These are phyloP conservation scores for Macropus fuliginosus DNA, from an alignment of 2,797 vertebrate species.

Conservation along the genomic window DNA sequence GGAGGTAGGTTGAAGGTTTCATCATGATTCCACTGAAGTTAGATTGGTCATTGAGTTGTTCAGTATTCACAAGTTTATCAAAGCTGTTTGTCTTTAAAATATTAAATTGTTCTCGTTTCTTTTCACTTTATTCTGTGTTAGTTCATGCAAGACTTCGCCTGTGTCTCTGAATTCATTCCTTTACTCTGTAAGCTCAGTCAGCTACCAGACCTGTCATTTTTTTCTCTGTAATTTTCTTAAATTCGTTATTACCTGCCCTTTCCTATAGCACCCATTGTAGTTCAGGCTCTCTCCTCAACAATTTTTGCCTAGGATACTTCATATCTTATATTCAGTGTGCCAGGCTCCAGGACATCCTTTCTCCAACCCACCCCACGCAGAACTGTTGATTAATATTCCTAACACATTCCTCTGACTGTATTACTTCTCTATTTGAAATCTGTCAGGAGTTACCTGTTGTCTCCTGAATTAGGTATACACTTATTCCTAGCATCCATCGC, in stretches of 20 bases:
- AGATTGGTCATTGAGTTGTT: background rate
- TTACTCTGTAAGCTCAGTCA: background rate
- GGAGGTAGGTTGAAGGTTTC: background rate
- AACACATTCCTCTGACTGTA: background rate
- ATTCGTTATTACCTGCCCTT: too few relatives aligned
- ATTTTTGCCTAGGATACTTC: background rate
- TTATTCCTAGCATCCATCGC: background rate
- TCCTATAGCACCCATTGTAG: background rate
- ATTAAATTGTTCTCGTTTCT: background rate
- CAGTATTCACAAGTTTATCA: background rate
- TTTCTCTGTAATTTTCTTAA: background rate
- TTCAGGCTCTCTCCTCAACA: background rate
- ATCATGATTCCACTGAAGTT: background rate
- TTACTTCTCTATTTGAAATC: background rate
- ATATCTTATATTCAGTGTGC: background rate
- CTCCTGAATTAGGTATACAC: background rate
- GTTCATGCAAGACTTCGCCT: background rate
- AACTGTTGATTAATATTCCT: background rate
- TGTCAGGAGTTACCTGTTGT: background rate
- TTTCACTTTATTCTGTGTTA: background rate
- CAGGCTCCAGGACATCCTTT: background rate
- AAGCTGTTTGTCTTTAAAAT: background rate
- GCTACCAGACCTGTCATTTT: background rate
- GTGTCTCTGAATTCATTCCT: background rate
- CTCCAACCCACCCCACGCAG: background rate